A percentile compares a stretch with the other conserved stretches of the same genome.
Evolutionary conservation across 1,140 invertebrate species (phyloP).

Genomic region (Lasaia peninsularis): DNA sequence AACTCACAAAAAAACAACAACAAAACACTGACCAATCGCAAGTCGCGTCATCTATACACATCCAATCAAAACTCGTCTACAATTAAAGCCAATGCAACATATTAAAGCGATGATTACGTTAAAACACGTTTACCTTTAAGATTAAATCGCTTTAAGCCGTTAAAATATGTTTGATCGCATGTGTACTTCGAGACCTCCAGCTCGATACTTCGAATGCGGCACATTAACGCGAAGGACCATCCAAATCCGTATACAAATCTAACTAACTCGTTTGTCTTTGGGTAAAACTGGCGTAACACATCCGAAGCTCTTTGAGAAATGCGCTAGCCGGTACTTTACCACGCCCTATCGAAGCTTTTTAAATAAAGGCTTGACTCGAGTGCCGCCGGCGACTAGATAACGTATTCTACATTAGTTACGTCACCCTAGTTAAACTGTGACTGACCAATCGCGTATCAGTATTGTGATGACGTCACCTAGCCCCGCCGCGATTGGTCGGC

Average conservation of each 20-base stretch:
- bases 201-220: background rate
- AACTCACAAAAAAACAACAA: slow-evolving; percentile 13
- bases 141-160: slow-evolving; percentile 26
- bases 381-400: slow-evolving; percentile 64
- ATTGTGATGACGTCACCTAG: slow-evolving; percentile 10
- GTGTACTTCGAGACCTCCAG: slow-evolving; percentile 13
- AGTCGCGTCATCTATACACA: slow-evolving; percentile 16
- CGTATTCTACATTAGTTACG: slow-evolving; percentile 23
- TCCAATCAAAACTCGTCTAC: slow-evolving; percentile 21
- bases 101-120: slow-evolving; percentile 34
- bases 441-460: slow-evolving; percentile 16
- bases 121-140: slow-evolving; percentile 30
- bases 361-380: slow-evolving; percentile 55
- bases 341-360: slow-evolving; percentile 47
- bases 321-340: slow-evolving; percentile 45
- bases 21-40: slow-evolving; percentile 19
- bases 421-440: slow-evolving; percentile 14
- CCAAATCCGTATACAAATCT: slow-evolving; percentile 8
- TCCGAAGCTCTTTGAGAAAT: slow-evolving; percentile 17
- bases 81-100: slow-evolving; percentile 31
- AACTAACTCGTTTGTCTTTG: slow-evolving; percentile 7
- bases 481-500: slow-evolving; percentile 11
- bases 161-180: slow-evolving; percentile 12
- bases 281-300: slow-evolving; percentile 9
- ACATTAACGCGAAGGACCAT: slow-evolving; percentile 8